Conservation (phyloP, 2,888 invertebrate genomes). For the Crossocerus cetratus region DNA sequence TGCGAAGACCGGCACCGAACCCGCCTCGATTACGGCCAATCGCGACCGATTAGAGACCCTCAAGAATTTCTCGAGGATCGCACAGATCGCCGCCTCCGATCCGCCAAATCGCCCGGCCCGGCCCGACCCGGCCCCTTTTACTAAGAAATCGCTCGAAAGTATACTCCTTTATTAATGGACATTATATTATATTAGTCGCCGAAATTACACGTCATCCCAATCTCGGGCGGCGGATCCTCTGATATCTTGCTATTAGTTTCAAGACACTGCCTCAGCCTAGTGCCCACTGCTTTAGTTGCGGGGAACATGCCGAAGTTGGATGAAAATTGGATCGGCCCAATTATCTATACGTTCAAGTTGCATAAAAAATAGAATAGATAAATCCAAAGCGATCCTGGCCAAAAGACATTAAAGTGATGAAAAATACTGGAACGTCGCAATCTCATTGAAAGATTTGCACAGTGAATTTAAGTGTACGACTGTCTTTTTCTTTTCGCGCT, state of each 20-base stretch:
- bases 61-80: conserved; percentile 5
- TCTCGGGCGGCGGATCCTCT: background rate
- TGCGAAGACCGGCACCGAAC: conserved; percentile 18
- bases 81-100: conserved; percentile 13
- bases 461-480: too few relatives aligned
- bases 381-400: too few relatives aligned
- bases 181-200: conserved; percentile 20
- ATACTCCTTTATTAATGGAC: conserved; percentile 50
- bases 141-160: conserved; percentile 10
- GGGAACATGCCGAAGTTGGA: background rate
- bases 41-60: conserved; percentile 42
- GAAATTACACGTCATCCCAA: conserved; percentile 36
- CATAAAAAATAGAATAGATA: too few relatives aligned
- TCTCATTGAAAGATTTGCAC: too few relatives aligned
- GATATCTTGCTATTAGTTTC: conserved; percentile 4
- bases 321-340: background rate
- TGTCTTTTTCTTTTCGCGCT: too few relatives aligned
- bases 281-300: background rate
- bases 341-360: too few relatives aligned
- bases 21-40: conserved; percentile 40
- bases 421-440: too few relatives aligned
- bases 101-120: conserved; percentile 8
- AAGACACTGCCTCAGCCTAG: background rate
- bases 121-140: conserved; percentile 1
- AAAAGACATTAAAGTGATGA: too few relatives aligned